Evolutionary conservation across 2,113 vertebrate species (phyloP), one percentile per base, ranked within the genome.

Genomic region (Phasianus colchicus): DNA sequence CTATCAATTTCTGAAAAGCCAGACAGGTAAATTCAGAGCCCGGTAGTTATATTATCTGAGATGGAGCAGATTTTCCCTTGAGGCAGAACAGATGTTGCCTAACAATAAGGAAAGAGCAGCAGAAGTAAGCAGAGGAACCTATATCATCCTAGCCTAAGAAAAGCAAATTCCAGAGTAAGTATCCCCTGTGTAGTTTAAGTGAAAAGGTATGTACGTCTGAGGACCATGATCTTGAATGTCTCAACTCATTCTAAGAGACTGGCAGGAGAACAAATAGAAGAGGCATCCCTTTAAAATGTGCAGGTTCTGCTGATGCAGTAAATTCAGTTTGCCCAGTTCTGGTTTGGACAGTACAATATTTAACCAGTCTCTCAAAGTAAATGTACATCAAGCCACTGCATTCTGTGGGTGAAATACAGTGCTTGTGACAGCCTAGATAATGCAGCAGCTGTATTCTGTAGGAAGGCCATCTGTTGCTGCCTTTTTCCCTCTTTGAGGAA

Each of bases 241-340:
- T 48, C 54, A 85, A 52, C 58, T 83, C 25, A 24, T 69, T 48
- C 22, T 27, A 14, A 34, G 71, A 47, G 25, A 57, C 52, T 72
- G 52, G 16, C 66, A 69, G 71, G 58, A 79, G 83, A 83, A 7
- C 48, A 94, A 90, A 73, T 11, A 48, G 34, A 73, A 58, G 45
- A 71, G 69, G 36, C 45, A 18, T 1, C 4, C 48, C 80, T 75
- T 47, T 75, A 40, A 70, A 76, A 50, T 79, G 34, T 52, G 21
- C 60, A 77, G 15, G 14, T 10, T 38, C 50, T 29, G n/a, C 60
- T 58, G 42, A 7, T 40, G 30, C 12, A n/a, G 34, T 24, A 55
- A 71, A 40, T 63, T 42, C n/a, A 81, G 30, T 92, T 91, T 91
- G n/a, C 55, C 89, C 27, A 30, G 50, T n/a, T 83, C 73, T 89